Base-by-base conservation (phyloP, 2,113 vertebrate genomes). In the Hypanus sabinus region DNA sequence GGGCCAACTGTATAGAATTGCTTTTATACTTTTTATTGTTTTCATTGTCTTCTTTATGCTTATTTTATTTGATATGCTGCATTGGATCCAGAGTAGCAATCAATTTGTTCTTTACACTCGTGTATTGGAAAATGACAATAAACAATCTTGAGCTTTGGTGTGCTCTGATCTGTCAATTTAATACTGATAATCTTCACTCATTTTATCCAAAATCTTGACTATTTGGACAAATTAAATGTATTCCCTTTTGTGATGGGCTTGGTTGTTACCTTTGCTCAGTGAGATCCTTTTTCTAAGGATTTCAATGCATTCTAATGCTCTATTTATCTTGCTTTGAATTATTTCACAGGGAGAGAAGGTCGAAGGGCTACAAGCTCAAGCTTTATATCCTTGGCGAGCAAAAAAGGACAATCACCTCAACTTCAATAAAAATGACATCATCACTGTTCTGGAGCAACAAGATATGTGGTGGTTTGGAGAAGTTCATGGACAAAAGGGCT, bases 381-480 rank as follows among this genome's bases (percentile, higher is more conserved):
- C 99, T 27, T 95, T 99, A 94, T 99, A 99, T 95, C 99, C 99
- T 0, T 99, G 99, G 99, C 97, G 99, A 95, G 99, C 98, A 0
- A 99, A 99, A 95, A 99, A 99, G 94, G 99, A 99, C 95, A 99
- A 99, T 97, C 99, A 99, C 95, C 97, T 99, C 81, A 99, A 99
- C 96, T 99, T 99, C 96, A 99, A 99, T 96, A 99, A 99, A 95
- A 99, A 97, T 2, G 99, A 99, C 71, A 96, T 99, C 75, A 99
- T 99, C 95, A 99, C 98, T 0, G 99, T 99, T 94, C 95, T 99
- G 96, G 99, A 99, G 95, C 99, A 99, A 96, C 99, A 99, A 96
- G 99, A 99, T 95, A 99, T 99, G 99, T 99, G 99, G 99, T 99
- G 99, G 99, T 97, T 99, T 94, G 99, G 99, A 90, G 99, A 99